Percentiles rank a stretch among this genome's conserved stretches.
These are phyloP conservation scores for Polyommatus iphigenia DNA, from an alignment of 2,888 invertebrate genomes.

Conservation along the genomic window DNA sequence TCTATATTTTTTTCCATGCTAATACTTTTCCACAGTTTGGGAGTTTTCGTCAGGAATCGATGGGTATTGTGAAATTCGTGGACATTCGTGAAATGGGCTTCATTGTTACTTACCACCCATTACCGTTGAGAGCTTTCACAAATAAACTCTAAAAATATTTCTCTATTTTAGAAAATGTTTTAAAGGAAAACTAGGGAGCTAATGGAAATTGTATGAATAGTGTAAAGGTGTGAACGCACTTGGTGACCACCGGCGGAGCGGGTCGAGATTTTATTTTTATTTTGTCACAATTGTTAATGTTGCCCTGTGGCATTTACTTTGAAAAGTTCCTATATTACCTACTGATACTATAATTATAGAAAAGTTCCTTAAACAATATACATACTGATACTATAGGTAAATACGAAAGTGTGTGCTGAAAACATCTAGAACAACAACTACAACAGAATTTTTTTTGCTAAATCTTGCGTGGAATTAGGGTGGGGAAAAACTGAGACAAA, in stretches of 20 bases:
- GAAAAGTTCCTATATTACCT: too few species aligned
- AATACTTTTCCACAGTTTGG: neutral
- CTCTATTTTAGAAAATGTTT: conserved; percentile 27
- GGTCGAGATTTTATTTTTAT: neutral
- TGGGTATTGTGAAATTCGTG: neutral
- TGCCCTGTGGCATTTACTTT: too few species aligned
- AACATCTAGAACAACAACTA: too few species aligned
- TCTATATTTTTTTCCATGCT: neutral
- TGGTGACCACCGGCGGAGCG: neutral
- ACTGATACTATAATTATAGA: too few species aligned
- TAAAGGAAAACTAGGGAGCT: conserved; percentile 27
- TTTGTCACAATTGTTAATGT: neutral
- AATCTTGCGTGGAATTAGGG: too few species aligned
- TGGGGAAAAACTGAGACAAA: too few species aligned
- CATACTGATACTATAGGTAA: too few species aligned
- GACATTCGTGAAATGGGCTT: neutral
- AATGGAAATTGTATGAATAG: conserved; percentile 27
- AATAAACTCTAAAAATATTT: conserved; percentile 28
- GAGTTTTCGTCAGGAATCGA: neutral
- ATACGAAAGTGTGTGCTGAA: too few species aligned
- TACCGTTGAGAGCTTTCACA: conserved; percentile 25
- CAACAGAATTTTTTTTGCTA: too few species aligned
- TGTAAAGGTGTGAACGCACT: conserved; percentile 21
- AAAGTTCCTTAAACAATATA: too few species aligned
- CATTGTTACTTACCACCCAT: conserved; percentile 24